These are phyloP conservation scores for Madoqua kirkii DNA, from an alignment of 2,113 vertebrate species.

Conservation along the genomic window DNA sequence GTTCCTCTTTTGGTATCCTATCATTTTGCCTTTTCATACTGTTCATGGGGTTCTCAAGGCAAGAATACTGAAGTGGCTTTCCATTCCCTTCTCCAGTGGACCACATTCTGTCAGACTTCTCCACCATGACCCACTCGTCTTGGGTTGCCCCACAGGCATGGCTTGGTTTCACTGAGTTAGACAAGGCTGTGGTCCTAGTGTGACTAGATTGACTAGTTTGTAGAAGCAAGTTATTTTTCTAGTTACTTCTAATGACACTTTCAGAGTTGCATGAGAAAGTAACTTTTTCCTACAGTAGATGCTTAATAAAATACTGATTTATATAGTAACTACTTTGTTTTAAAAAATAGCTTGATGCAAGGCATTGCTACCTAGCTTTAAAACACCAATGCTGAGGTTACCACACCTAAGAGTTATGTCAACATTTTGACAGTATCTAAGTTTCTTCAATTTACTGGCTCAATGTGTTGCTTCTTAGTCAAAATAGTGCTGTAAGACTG, in stretches of 20 bases:
- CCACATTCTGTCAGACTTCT: too few species aligned
- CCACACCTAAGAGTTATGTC: not conserved
- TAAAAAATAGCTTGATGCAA: not conserved
- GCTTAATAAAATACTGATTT: not conserved
- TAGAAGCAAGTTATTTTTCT: not conserved
- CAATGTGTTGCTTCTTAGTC: not conserved
- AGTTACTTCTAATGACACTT: not conserved
- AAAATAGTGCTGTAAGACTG: not conserved
- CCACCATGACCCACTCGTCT: too few species aligned
- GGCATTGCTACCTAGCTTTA: not conserved
- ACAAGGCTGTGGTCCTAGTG: too few species aligned
- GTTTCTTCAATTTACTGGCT: not conserved
- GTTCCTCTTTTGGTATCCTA: too few species aligned
- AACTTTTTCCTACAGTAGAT: not conserved
- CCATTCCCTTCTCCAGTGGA: too few species aligned
- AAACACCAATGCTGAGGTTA: not conserved
- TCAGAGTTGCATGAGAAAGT: not conserved
- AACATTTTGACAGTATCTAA: not conserved
- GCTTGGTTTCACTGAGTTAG: too few species aligned
- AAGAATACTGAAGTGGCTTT: too few species aligned
- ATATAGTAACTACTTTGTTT: not conserved
- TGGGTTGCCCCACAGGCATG: too few species aligned
- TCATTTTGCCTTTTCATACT: too few species aligned
- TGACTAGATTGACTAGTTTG: too few species aligned
- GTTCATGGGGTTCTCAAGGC: too few species aligned